A percentile compares a stretch with the other conserved stretches of the same genome.
Evolutionary conservation across 2,113 vertebrate genomes (phyloP).

Genomic region (Genyomyrus donnyi): DNA sequence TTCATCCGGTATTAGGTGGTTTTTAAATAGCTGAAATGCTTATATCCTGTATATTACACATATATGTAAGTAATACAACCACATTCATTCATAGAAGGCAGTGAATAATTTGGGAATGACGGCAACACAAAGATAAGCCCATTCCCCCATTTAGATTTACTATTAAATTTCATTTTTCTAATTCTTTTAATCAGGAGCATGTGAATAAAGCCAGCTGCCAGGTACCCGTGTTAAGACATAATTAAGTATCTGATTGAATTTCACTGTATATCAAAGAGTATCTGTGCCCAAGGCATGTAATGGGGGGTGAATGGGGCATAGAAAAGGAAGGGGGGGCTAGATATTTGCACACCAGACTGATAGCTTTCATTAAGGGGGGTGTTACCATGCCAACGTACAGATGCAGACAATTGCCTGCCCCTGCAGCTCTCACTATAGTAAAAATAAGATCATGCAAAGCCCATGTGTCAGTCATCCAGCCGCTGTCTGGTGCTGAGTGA

Average conservation of each 20-base stretch:
- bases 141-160: slow-evolving; percentile 57
- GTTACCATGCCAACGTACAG: slow-evolving; percentile 44
- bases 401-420: slow-evolving; percentile 46
- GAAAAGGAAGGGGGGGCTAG: slow-evolving; percentile 32
- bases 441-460: slow-evolving; percentile 45
- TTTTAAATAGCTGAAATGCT: not conserved
- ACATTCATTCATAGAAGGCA: not conserved
- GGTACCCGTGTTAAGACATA: slow-evolving; percentile 84
- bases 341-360: slow-evolving; percentile 62
- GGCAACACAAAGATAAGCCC: slow-evolving; percentile 31
- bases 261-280: slow-evolving; percentile 72
- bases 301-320: slow-evolving; percentile 27
- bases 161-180: slow-evolving; percentile 90
- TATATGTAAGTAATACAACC: not conserved
- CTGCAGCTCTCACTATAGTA: slow-evolving; percentile 46
- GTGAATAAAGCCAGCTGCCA: slow-evolving; percentile 95
- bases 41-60: not conserved
- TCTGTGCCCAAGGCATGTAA: slow-evolving; percentile 32
- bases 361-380: slow-evolving; percentile 56
- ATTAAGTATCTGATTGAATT: slow-evolving; percentile 97
- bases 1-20: not conserved
- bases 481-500: slow-evolving; percentile 43
- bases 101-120: not conserved
- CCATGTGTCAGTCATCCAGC: slow-evolving; percentile 62
- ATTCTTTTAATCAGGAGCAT: slow-evolving; percentile 92